Evolutionary conservation across 2,113 vertebrate species (phyloP).

Genomic region (Euleptes europaea): DNA sequence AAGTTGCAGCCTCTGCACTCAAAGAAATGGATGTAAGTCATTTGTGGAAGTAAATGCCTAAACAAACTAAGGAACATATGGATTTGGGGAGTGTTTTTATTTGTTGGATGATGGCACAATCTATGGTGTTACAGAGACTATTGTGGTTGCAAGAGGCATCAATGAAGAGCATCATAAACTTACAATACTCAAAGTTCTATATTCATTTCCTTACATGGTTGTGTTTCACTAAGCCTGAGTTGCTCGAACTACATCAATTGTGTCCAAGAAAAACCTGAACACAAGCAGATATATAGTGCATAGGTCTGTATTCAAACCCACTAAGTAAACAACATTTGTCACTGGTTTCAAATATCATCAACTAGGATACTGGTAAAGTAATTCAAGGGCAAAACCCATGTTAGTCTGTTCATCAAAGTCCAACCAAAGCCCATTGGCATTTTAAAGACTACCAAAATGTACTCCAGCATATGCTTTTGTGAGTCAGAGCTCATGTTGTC

Average conservation of each 20-base stretch:
- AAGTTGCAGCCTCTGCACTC: background rate
- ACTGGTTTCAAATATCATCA: too few relatives aligned
- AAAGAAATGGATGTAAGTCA: slow-evolving; percentile 3
- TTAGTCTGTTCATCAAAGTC: too few relatives aligned
- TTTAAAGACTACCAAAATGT: too few relatives aligned
- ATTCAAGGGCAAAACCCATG: too few relatives aligned
- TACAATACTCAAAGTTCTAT: background rate
- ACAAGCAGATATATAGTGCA: background rate
- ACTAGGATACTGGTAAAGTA: too few relatives aligned
- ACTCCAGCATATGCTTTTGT: too few relatives aligned
- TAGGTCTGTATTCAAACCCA: background rate
- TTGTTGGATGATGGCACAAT: background rate
- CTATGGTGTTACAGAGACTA: background rate
- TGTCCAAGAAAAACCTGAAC: background rate
- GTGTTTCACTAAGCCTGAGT: too few relatives aligned
- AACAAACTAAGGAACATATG: background rate
- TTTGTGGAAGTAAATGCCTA: background rate
- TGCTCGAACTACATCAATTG: background rate
- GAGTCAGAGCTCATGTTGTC: too few relatives aligned
- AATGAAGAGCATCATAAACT: slow-evolving; percentile 5
- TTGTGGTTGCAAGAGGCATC: slow-evolving; percentile 18
- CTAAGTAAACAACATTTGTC: too few relatives aligned
- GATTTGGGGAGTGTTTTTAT: slow-evolving; percentile 1
- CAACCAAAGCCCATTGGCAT: too few relatives aligned
- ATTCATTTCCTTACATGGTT: background rate